Conservation (phyloP, 2,888 invertebrate species). For the Diarsia dahlii region DNA sequence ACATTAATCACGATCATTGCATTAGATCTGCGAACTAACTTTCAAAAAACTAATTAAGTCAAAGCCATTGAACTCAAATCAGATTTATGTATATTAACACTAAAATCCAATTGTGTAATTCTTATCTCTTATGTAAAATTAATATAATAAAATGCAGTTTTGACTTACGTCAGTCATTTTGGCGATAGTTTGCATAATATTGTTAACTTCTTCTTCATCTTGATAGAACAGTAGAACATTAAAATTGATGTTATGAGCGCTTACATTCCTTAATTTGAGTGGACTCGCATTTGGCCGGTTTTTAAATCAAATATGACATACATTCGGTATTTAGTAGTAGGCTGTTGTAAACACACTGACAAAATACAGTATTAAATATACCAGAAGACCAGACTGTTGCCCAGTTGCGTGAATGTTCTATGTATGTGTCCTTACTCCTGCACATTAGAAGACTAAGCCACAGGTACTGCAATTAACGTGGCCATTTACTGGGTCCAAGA, state of each 20-base stretch:
- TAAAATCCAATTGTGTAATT: conserved; percentile 8
- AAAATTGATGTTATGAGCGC: background rate
- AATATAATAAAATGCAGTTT: background rate
- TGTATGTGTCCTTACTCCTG: background rate
- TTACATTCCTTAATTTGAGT: no score
- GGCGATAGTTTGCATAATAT: conserved; percentile 6
- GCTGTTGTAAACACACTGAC: background rate
- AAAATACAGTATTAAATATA: background rate
- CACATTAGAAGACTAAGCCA: background rate
- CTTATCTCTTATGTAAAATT: conserved; percentile 1
- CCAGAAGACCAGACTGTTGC: background rate
- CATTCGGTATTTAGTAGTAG: background rate
- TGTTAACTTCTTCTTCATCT: conserved; percentile 1
- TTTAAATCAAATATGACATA: background rate
- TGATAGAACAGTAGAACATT: background rate
- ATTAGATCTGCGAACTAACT: background rate
- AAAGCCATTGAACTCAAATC: background rate
- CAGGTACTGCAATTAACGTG: background rate
- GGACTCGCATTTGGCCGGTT: no score
- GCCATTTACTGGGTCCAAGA: background rate
- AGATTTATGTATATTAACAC: background rate
- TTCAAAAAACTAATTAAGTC: background rate
- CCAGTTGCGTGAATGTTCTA: background rate
- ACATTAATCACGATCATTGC: background rate
- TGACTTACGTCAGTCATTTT: background rate